A percentile compares a stretch with the other conserved stretches of the same genome.
phyloP scores from a whole-genome alignment of 1,140 invertebrate species.

The Bursaphelenchus mucronatus region DNA sequence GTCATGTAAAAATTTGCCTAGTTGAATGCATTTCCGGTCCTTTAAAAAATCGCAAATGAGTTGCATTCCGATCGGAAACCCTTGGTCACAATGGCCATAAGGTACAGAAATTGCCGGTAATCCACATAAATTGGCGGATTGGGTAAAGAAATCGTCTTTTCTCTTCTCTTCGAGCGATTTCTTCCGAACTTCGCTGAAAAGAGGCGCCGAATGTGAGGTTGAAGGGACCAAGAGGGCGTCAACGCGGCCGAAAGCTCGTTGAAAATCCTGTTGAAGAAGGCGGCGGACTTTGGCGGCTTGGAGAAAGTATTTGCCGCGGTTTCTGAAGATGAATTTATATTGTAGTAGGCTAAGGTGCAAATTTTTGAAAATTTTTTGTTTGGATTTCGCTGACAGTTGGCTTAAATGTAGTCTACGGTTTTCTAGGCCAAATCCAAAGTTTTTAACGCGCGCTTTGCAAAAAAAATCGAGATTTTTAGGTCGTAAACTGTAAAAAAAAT shows the following conservation, averaged over 20 bases:
- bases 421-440: too few species aligned
- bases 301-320: conserved; percentile 86
- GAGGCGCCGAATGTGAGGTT: conserved; percentile 76
- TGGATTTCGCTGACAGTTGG: neutral
- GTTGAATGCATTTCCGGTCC: conserved; percentile 64
- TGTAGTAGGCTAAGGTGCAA: too few species aligned
- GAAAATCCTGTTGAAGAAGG: conserved; percentile 82
- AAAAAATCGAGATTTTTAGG: too few species aligned
- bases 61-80: conserved; percentile 82
- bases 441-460: too few species aligned
- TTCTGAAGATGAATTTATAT: conserved; percentile 61
- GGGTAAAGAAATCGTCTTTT: conserved; percentile 87
- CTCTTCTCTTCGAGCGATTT: conserved; percentile 75
- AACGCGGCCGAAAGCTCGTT: conserved; percentile 68
- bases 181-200: conserved; percentile 72
- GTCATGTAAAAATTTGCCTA: conserved; percentile 6
- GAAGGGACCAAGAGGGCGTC: conserved; percentile 86
- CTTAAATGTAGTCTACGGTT: neutral
- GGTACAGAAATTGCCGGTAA: conserved; percentile 16
- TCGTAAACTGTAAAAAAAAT: too few species aligned
- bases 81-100: conserved; percentile 70
- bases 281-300: conserved; percentile 83
- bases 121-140: conserved; percentile 88
- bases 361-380: neutral
- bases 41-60: conserved; percentile 78